A percentile compares a stretch with the other conserved stretches of the same genome.
Evolutionary conservation across 2,888 invertebrate species (phyloP).

Genomic region (Luffia ferchaultella): DNA sequence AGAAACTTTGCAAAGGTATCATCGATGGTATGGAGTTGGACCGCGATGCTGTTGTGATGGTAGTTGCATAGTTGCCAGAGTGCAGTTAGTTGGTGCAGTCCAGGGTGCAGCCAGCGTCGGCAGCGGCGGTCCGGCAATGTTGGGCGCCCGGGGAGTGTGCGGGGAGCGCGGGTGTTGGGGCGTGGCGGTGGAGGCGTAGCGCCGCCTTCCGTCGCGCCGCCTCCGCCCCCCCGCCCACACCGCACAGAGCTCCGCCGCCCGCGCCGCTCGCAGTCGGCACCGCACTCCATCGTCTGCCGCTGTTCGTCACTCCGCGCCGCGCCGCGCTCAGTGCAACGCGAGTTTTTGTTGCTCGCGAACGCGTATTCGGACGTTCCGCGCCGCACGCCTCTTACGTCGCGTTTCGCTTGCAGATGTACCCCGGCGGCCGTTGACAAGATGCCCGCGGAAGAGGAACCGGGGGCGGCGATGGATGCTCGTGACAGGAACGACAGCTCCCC

Average conservation of each 20-base stretch:
- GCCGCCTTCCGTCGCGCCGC: slow-evolving; percentile 29
- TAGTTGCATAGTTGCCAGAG: slow-evolving; percentile 19
- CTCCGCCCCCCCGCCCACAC: slow-evolving; percentile 29
- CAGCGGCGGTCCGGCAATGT: slow-evolving; percentile 15
- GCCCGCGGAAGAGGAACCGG: slow-evolving; percentile 59
- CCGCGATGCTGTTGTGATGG: slow-evolving; percentile 13
- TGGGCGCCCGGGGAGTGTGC: slow-evolving; percentile 14
- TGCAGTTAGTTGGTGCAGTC: slow-evolving; percentile 17
- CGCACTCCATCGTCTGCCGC: slow-evolving; percentile 42
- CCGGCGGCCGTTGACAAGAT: slow-evolving; percentile 38
- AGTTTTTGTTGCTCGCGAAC: neutral
- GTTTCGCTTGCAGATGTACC: slow-evolving; percentile 29
- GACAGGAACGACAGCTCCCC: slow-evolving; percentile 67
- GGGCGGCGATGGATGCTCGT: slow-evolving; percentile 48
- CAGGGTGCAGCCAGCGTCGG: slow-evolving; percentile 7
- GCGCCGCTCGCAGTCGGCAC: slow-evolving; percentile 20
- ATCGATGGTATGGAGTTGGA: slow-evolving; percentile 3
- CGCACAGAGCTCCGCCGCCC: slow-evolving; percentile 30
- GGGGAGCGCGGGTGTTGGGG: slow-evolving; percentile 21
- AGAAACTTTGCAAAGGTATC: too few species aligned
- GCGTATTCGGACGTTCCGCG: neutral
- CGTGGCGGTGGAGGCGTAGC: slow-evolving; percentile 27
- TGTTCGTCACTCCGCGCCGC: slow-evolving; percentile 32
- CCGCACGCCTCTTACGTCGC: slow-evolving; percentile 8
- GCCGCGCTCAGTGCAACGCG: too few species aligned